A percentile compares a stretch with the other conserved stretches of the same genome.
phyloP scores from a whole-genome alignment of 2,888 invertebrate genomes.

The Carpatolechia fugitivella region DNA sequence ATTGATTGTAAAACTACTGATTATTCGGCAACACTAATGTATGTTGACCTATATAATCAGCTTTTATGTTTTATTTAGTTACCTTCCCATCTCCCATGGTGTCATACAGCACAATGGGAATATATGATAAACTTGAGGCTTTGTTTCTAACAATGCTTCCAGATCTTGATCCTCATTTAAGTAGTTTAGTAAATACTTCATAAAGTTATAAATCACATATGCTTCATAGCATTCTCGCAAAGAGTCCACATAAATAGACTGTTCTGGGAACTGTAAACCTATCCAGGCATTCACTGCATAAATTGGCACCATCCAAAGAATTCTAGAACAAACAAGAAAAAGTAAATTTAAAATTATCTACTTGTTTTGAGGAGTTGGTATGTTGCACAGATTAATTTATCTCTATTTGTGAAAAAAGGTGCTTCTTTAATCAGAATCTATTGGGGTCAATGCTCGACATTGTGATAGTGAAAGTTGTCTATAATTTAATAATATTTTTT shows the following conservation, averaged over 20 bases:
- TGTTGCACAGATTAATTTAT: too few relatives aligned
- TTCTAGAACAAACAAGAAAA: slow-evolving; percentile 75
- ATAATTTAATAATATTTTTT: too few relatives aligned
- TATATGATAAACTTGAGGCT: slow-evolving; percentile 92
- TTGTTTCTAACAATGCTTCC: slow-evolving; percentile 88
- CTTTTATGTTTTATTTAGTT: background rate
- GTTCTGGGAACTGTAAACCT: slow-evolving; percentile 90
- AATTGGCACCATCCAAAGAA: slow-evolving; percentile 98
- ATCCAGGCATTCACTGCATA: slow-evolving; percentile 97
- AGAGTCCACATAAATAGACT: slow-evolving; percentile 95
- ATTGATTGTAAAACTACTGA: too few relatives aligned
- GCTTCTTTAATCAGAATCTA: too few relatives aligned
- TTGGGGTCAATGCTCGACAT: too few relatives aligned
- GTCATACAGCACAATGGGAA: slow-evolving; percentile 94
- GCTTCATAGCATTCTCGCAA: slow-evolving; percentile 97
- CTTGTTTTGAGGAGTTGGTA: too few relatives aligned
- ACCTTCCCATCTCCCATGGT: slow-evolving; percentile 97
- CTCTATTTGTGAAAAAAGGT: too few relatives aligned
- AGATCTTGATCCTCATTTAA: slow-evolving; percentile 92
- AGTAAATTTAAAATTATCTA: background rate
- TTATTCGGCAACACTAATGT: too few relatives aligned
- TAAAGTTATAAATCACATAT: slow-evolving; percentile 98
- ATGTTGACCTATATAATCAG: too few relatives aligned
- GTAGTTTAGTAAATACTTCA: slow-evolving; percentile 95
- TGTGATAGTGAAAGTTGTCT: too few relatives aligned